Conservation (phyloP, 1,140 invertebrate genomes). For the Atopsyche davidsoni region DNA sequence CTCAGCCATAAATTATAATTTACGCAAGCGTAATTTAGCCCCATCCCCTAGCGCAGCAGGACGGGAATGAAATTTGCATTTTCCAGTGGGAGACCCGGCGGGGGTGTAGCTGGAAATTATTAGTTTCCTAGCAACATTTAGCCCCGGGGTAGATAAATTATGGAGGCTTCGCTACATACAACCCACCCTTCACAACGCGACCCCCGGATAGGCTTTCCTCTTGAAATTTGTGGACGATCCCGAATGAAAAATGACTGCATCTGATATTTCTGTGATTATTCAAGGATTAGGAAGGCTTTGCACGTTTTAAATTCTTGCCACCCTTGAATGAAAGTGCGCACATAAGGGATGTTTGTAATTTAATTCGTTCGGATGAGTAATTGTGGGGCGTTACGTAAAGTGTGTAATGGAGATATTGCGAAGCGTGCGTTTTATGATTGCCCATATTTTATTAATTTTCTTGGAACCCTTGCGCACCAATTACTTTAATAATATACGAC, state of each 20-base stretch:
- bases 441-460: no score
- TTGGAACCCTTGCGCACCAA: no score
- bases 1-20: constrained; percentile 30
- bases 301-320: constrained; percentile 23
- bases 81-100: constrained; percentile 21
- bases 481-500: no score
- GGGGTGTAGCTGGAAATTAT: constrained; percentile 30
- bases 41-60: constrained; percentile 9
- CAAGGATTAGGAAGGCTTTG: constrained; percentile 22
- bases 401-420: neutral
- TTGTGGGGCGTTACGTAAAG: neutral
- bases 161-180: constrained; percentile 14
- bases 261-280: constrained; percentile 12
- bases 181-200: neutral
- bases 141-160: constrained; percentile 26
- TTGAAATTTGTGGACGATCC: constrained; percentile 22
- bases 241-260: constrained; percentile 13
- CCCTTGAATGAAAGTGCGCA: no score
- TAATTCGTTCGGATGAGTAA: constrained; percentile 13
- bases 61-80: constrained; percentile 29
- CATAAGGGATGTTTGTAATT: constrained; percentile 19
- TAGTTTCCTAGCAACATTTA: constrained; percentile 26
- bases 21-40: constrained; percentile 27
- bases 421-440: neutral
- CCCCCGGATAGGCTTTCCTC: constrained; percentile 8